Evolutionary conservation across 2,113 vertebrate genomes (phyloP), one percentile per base, ranked within the genome.

Genomic region (Nesoenas mayeri): DNA sequence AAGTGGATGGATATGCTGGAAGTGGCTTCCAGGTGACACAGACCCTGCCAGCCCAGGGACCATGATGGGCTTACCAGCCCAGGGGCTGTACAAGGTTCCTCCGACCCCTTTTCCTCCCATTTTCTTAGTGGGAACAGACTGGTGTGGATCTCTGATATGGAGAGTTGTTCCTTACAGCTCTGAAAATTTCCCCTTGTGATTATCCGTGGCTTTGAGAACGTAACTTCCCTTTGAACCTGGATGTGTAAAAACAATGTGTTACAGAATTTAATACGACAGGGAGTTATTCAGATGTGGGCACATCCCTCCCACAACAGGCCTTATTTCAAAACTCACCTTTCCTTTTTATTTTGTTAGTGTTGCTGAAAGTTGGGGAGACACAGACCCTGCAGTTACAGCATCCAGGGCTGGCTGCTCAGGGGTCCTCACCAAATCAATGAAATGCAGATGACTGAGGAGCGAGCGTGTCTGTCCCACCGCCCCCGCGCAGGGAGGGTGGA

Each of bases 351-450:
- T 16, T 6, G 3, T 22, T 71, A 2, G 6, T 15, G 2, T 4
- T 51, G 47, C 40, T 67, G 42, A 2, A 67, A 62, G 16, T 12
- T 83, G 57, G 5, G 14, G 51, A 26, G 5, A 3, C 16, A 3
- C 10, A 8, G 29, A 3, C 2, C 29, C 56, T 51, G 50, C 6
- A 9, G 15, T 3, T 26, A 9, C 31, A 29, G 16, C 1, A 0
- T 7, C 31, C 20, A 0, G 2, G 26, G 42, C 58, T 47, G 58
- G 16, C 36, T 77, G 50, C 44, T 28, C 50, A 53, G 48, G 58
- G 36, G 22, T 15, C 31, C 4, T 34, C 2, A 0, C 34, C 25
- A 28, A 3, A 1, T 3, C 29, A 5, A 4, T 18, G 28, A 15
- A 58, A 2, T 1, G 16, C 15, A 8, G 38, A 7, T 12, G 6